Evolutionary conservation across 53 echinoderm and acorn worm species (phyloP).

Genomic region (Crossaster papposus): DNA sequence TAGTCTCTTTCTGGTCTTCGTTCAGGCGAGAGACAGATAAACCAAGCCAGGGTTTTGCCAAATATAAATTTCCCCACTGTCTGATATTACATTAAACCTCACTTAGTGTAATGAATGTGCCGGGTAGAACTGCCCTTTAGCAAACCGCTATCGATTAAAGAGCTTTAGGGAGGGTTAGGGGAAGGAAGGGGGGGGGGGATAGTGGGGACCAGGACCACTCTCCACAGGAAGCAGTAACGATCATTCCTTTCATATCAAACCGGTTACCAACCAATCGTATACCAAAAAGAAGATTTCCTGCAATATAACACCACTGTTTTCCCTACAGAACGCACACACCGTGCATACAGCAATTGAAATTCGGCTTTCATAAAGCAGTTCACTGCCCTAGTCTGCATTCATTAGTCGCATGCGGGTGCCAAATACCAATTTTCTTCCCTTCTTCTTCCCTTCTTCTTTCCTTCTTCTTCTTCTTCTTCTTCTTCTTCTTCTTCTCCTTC

Average conservation of each 20-base stretch:
- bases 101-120: constrained; percentile 57
- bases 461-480: too few relatives aligned
- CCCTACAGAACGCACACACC: not conserved
- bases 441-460: too few relatives aligned
- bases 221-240: too few relatives aligned
- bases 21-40: too few relatives aligned
- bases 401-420: not conserved
- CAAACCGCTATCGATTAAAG: constrained; percentile 24
- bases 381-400: not conserved
- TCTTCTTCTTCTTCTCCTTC: not conserved
- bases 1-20: too few relatives aligned
- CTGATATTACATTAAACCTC: constrained; percentile 42
- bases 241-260: not conserved
- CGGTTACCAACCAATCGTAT: not conserved
- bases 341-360: not conserved
- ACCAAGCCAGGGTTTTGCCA: not conserved
- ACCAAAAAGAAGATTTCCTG: not conserved
- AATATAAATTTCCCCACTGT: not conserved
- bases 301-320: not conserved
- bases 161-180: not conserved
- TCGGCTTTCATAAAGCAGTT: not conserved
- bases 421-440: not conserved
- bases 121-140: not conserved
- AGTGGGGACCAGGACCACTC: not conserved
- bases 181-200: not conserved